phyloP scores from a whole-genome alignment of 1,140 invertebrate species.

The Ridgeia piscesae region DNA sequence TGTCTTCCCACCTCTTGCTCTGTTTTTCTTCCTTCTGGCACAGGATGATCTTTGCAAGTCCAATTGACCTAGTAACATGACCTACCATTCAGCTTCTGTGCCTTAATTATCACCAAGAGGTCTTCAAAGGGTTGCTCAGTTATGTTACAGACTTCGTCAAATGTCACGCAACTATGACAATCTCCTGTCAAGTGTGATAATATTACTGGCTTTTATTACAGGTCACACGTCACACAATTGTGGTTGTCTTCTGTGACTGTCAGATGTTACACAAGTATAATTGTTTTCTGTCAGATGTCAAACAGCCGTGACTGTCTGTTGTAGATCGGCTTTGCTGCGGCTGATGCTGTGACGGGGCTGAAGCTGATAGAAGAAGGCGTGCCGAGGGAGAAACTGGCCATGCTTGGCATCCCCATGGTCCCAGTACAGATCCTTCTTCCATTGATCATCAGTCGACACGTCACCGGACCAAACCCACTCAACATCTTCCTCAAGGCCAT shows the following conservation, averaged over 20 bases:
- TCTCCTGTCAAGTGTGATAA: neutral
- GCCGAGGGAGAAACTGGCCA: slow-evolving; percentile 89
- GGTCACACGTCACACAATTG: neutral
- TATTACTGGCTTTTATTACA: no score
- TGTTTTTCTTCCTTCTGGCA: no score
- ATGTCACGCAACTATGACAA: neutral
- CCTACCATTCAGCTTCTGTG: no score
- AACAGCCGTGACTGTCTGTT: slow-evolving; percentile 34
- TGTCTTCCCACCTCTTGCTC: no score
- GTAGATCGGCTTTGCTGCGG: slow-evolving; percentile 93
- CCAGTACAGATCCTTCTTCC: slow-evolving; percentile 94
- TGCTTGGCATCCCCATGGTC: slow-evolving; percentile 84
- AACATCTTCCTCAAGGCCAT: slow-evolving; percentile 86
- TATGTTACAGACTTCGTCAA: no score
- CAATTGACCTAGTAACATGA: no score
- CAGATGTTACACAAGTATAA: no score
- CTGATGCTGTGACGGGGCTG: slow-evolving; percentile 89
- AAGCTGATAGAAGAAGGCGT: slow-evolving; percentile 91
- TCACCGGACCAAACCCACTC: slow-evolving; percentile 83
- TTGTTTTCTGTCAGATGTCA: neutral
- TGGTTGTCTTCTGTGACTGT: neutral
- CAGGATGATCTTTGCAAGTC: no score
- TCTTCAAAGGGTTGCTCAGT: no score
- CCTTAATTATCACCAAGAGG: no score
- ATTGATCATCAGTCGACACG: slow-evolving; percentile 83